Conservation (phyloP, 2,113 vertebrate species). For the Drymodes brunneopygia region DNA sequence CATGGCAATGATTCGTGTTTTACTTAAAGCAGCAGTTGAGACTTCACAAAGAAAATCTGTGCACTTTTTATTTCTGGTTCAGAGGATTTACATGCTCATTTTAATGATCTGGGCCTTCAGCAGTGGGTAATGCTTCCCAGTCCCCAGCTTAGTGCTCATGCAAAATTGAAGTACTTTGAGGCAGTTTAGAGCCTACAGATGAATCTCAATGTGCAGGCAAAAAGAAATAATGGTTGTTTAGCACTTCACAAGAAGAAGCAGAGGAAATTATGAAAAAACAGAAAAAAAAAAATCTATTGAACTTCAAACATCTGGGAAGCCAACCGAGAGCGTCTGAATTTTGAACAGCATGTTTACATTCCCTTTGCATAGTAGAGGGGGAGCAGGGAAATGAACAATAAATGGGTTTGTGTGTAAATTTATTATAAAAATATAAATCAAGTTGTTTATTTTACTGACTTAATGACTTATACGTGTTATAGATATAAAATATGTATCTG, state of each 20-base stretch:
- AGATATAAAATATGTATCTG: not conserved
- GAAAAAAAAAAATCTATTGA: slow-evolving; percentile 57
- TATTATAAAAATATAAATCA: not conserved
- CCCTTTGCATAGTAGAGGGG: not conserved
- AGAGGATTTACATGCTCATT: slow-evolving; percentile 78
- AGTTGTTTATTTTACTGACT: not conserved
- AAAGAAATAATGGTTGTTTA: slow-evolving; percentile 71
- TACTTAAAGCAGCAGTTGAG: slow-evolving; percentile 65
- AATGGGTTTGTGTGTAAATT: not conserved
- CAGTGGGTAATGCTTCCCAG: slow-evolving; percentile 74
- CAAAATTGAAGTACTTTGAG: slow-evolving; percentile 84
- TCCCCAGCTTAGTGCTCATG: slow-evolving; percentile 83
- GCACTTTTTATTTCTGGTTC: slow-evolving; percentile 82
- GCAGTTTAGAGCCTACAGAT: slow-evolving; percentile 70
- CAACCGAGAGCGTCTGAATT: slow-evolving; percentile 35
- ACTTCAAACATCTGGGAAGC: slow-evolving; percentile 67
- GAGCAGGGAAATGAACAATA: not conserved
- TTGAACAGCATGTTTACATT: slow-evolving; percentile 46
- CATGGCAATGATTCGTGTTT: slow-evolving; percentile 49
- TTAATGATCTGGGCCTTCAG: slow-evolving; percentile 77
- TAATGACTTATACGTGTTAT: fast-evolving
- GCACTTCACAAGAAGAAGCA: slow-evolving; percentile 67
- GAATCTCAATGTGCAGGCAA: slow-evolving; percentile 71
- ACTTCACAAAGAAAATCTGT: slow-evolving; percentile 72
- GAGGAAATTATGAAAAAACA: slow-evolving; percentile 62